Base-by-base conservation (phyloP, 2,797 vertebrate species). In the Borostomias antarcticus region DNA sequence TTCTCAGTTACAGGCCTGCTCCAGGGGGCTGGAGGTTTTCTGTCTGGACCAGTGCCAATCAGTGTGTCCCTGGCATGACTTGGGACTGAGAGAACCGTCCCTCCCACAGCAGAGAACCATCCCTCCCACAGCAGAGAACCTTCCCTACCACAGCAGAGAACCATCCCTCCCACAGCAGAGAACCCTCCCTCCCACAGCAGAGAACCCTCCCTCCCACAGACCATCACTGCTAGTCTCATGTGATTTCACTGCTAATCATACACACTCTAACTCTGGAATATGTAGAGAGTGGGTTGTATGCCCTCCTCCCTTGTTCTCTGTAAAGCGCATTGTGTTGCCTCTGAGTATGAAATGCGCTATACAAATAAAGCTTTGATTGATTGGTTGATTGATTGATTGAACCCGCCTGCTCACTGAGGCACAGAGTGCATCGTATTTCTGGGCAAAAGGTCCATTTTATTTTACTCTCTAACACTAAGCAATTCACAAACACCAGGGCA, bases 1-100 rank as follows among this genome's bases (percentile, higher is more conserved):
- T 25, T 17, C 51, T 15, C 51, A 2, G 9, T 13, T 29, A 56
- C 56, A 52, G 57, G 72, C 3, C 25, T 19, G 35, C 21, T 76
- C 76, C 72, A 70, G 63, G 13, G 35, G 33, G 5, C 11, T 13
- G 32, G 7, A 58, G 2, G 57, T 30, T 58, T 58, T 37, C 35
- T 40, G 57, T 10, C 57, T 58, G 57, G 23, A 29, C 25, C 54
- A 15, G 28, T 26, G 47, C 52, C 28, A 66, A 47, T 48, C 11
- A 66, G 30, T 21, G 54, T 3, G 5, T 28, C 32, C 10, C 17
- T 7, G 17, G 35, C 54, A 23, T 66, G 54, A 32, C 26, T 17
- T 13, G 37, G 37, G 28, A 58, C 4, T 21, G 23, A 17, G 15
- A 11, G 48, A 25, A 1, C 9, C 15, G 13, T 11, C 58, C 26